Evolutionary conservation across 2,888 invertebrate genomes (phyloP).

Genomic region (Mesochorus sp.): DNA sequence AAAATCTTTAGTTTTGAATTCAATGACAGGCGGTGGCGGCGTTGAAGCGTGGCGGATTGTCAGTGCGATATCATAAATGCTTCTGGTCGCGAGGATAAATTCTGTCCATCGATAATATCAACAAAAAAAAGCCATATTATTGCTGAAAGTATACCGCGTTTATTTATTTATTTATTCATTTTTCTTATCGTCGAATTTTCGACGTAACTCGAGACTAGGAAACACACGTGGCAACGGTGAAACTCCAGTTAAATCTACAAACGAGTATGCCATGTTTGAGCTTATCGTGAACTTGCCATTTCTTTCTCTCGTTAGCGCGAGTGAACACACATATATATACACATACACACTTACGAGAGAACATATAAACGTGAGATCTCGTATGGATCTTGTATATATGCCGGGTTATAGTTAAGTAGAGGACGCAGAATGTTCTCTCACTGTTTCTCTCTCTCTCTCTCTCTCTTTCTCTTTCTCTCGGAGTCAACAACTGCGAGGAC

Average conservation of each 20-base stretch:
- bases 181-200: neutral
- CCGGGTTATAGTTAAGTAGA: neutral
- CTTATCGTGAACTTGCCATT: slow-evolving; percentile 27
- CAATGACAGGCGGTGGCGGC: too few relatives aligned
- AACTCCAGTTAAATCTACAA: slow-evolving; percentile 5
- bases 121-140: too few relatives aligned
- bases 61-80: too few relatives aligned
- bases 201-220: neutral
- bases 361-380: slow-evolving; percentile 38
- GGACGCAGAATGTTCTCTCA: neutral
- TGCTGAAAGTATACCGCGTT: too few relatives aligned
- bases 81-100: too few relatives aligned
- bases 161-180: neutral
- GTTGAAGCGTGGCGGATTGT: too few relatives aligned
- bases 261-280: neutral
- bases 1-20: too few relatives aligned
- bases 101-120: too few relatives aligned
- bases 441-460: neutral
- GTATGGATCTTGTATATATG: slow-evolving; percentile 34
- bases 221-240: slow-evolving; percentile 11
- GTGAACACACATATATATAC: neutral
- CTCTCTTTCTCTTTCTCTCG: neutral
- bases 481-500: slow-evolving; percentile 40
- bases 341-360: neutral
- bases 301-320: slow-evolving; percentile 41